These are phyloP conservation scores for Halcyon badia DNA, from an alignment of 2,797 vertebrate genomes.

Conservation along the genomic window DNA sequence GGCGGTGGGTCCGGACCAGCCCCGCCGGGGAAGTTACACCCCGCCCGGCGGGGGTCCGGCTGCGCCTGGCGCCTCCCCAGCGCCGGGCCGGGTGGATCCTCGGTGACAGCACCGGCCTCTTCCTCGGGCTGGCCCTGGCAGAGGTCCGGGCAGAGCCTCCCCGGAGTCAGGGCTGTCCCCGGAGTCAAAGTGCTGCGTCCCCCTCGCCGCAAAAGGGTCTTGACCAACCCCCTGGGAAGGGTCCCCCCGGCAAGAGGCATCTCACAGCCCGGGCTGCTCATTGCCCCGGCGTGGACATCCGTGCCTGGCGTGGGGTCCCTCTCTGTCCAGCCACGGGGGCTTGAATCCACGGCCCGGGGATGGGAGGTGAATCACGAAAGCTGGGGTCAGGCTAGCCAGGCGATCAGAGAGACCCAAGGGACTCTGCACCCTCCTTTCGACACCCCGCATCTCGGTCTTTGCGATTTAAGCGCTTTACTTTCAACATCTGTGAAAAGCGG, in stretches of 20 bases:
- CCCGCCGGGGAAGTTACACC: not conserved
- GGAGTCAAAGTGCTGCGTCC: not conserved
- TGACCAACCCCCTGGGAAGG: not conserved
- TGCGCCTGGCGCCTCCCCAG: accelerated
- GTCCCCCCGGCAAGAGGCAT: not conserved
- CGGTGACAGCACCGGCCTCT: not conserved
- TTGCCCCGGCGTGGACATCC: not conserved
- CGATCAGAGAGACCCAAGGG: not conserved
- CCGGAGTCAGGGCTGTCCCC: no score
- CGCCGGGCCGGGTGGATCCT: accelerated
- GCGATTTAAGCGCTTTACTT: accelerated
- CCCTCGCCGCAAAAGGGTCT: not conserved
- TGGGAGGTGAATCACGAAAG: not conserved
- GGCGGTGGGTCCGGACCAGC: not conserved
- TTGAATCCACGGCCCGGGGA: not conserved
- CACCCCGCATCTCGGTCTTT: accelerated
- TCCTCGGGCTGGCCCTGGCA: no score
- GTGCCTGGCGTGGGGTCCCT: not conserved
- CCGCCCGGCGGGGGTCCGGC: accelerated
- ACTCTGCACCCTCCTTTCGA: not conserved
- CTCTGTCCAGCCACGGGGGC: not conserved
- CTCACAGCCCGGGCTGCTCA: not conserved
- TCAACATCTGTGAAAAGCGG: not conserved
- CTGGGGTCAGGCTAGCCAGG: not conserved
- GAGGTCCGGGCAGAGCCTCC: not conserved